A percentile compares a stretch with the other conserved stretches of the same genome.
Evolutionary conservation across 2,888 invertebrate species (phyloP).

Genomic region (Bruchidius siliquastri): DNA sequence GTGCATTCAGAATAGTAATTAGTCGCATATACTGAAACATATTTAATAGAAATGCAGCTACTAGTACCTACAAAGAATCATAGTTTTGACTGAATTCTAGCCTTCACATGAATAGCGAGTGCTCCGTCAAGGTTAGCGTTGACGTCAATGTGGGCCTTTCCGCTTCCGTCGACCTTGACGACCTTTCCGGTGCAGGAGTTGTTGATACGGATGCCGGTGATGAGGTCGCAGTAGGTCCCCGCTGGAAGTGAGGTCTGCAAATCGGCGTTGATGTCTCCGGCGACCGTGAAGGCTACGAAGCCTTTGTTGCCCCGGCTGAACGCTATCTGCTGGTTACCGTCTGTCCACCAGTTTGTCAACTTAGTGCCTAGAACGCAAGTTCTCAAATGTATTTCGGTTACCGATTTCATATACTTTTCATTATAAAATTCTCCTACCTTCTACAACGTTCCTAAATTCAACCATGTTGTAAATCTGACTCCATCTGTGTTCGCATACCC

Average conservation of each 20-base stretch:
- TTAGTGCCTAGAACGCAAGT: slow-evolving; percentile 21
- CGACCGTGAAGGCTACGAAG: slow-evolving; percentile 74
- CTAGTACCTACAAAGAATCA: too few relatives aligned
- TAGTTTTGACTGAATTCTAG: not conserved
- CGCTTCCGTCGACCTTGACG: slow-evolving; percentile 56
- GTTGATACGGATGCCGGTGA: slow-evolving; percentile 60
- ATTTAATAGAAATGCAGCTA: too few relatives aligned
- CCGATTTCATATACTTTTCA: too few relatives aligned
- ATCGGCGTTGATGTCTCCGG: slow-evolving; percentile 53
- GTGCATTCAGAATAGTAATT: too few relatives aligned
- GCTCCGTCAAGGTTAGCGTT: slow-evolving; percentile 52
- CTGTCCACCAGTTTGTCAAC: slow-evolving; percentile 71
- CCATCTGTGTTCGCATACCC: slow-evolving; percentile 86
- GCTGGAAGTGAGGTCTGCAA: slow-evolving; percentile 67
- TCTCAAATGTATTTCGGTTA: too few relatives aligned
- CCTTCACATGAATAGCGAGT: slow-evolving; percentile 60
- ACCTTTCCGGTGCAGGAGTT: slow-evolving; percentile 60
- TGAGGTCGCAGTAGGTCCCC: slow-evolving; percentile 81
- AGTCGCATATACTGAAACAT: too few relatives aligned
- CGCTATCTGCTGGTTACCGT: slow-evolving; percentile 74
- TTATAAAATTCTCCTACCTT: not conserved
- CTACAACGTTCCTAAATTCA: slow-evolving; percentile 58
- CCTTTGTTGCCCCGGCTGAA: slow-evolving; percentile 67
- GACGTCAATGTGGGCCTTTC: slow-evolving; percentile 51
- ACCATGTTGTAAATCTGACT: slow-evolving; percentile 77